Base-by-base conservation (phyloP, 2,888 invertebrate genomes). In the Archips crataeganus region DNA sequence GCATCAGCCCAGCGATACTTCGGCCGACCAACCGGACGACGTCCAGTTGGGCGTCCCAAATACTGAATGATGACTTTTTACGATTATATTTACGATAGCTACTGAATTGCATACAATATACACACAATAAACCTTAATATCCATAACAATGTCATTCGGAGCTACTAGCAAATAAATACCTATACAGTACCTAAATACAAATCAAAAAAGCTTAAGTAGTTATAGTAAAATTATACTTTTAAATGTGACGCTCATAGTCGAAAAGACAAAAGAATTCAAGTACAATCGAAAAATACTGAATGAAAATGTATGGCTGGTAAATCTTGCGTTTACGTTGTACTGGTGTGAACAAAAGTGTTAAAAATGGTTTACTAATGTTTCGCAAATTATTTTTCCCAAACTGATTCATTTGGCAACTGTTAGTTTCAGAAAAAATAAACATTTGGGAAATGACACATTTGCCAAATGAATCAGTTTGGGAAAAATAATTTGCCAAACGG, bases 211-310 rank as follows among this genome's bases (percentile, higher is more conserved):
- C 62, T 45, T 13, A 62, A 62, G 51, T 65, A 23, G 23, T 0
- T 23, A 51, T 51, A 36, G 65, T 51, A 39, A 51, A 51, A 65
- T 65, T 65, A 65, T 51, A 65, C 34, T 65, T 65, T 65, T 36
- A 65, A 65, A 65, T 65, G 34, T 39, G 65, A 65, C 10, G 23
- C 23, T 23, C 13, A 2, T 9, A 4, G 10, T 62, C 2, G 11
- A 62, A 62, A 45, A 62, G 62, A 62, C 62, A 62, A 62, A 62
- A 62, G 62, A 62, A 62, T 62, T 62, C 5, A 39, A 39, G 39
- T 62, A 62, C 62, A 62, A 62, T 45, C 62, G 15, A 42, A 62
- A 23, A 45, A 62, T 62, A 62, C 45, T n/a, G 36, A 67, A 67
- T 57, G 39, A 54, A 67, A 67, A 57, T 34, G 23, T 23, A 23